Evolutionary conservation across 2,888 invertebrate genomes (phyloP), one percentile per base, ranked within the genome.

Genomic region (Andrena bicolor): DNA sequence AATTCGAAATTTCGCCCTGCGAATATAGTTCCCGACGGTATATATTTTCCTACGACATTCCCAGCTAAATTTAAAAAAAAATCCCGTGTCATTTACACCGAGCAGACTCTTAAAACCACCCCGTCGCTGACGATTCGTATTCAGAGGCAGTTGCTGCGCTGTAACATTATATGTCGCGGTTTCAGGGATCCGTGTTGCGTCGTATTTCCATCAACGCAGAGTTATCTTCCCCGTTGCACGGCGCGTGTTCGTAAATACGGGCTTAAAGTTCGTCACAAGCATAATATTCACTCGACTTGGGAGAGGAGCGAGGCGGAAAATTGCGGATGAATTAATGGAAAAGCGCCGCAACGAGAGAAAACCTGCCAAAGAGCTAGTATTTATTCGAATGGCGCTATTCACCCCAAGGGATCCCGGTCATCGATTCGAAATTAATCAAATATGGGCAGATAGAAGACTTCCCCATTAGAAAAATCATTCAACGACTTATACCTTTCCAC

Each of bases 251-350:
- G 74, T 65, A 79, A 79, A 79, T 79, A 58, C 63, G 32, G 41
- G 30, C 56, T 41, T 48, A 48, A 74, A 66, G 32, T 58, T 48
- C 28, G 66, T 61, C 60, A 20, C 66, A 58, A 28, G 41, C 49
- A 72, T 76, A 80, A 82, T 82, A 72, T 76, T 71, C 72, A 30
- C 74, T 26, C 30, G 68, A 49, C 53, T 56, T 63, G 7, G 41
- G 28, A 20, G 41, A 41, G 41, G n/a, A 41, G 48, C 63, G 56
- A 20, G 26, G 16, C 35, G 28, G 23, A 73, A 68, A 72, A 30
- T 28, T 60, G 35, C 41, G 30, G 61, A 61, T 26, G 49, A 79
- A 79, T 82, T 75, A 76, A 76, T 69, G 76, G 68, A 80, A 53
- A 51, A 56, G 23, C 68, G 56, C 16, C 35, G 16, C 63, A 16